Evolutionary conservation across 2,888 invertebrate genomes (phyloP).

Genomic region (Isoperla grammatica): DNA sequence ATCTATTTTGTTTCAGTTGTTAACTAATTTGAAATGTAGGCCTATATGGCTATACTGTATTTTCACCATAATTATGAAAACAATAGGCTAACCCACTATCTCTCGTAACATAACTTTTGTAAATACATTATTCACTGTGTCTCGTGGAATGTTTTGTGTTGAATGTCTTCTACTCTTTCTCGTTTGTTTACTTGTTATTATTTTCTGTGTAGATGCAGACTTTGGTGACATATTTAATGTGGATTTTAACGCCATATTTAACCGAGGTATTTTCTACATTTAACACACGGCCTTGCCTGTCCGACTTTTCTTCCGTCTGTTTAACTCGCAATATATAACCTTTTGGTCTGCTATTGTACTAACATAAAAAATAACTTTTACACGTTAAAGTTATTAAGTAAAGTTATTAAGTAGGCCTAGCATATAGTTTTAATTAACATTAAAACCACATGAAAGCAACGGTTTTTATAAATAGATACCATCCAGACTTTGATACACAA

Average conservation of each 20-base stretch:
- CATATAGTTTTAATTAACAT: too few species aligned
- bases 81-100: neutral
- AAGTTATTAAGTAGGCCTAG: too few species aligned
- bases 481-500: too few species aligned
- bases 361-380: too few species aligned
- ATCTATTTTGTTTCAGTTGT: too few species aligned
- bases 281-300: constrained; percentile 11
- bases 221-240: constrained; percentile 38
- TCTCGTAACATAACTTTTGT: neutral
- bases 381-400: too few species aligned
- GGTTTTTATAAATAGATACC: too few species aligned
- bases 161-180: neutral
- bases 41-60: too few species aligned
- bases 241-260: constrained; percentile 39
- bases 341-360: too few species aligned
- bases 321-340: too few species aligned
- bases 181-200: constrained; percentile 5
- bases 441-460: too few species aligned
- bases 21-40: too few species aligned
- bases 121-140: neutral
- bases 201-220: constrained; percentile 31
- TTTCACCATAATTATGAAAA: constrained; percentile 8
- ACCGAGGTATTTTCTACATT: constrained; percentile 24
- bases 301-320: neutral
- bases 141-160: neutral